These are phyloP conservation scores for Poecilus cupreus DNA, from an alignment of 2,888 invertebrate species.

Conservation along the genomic window DNA sequence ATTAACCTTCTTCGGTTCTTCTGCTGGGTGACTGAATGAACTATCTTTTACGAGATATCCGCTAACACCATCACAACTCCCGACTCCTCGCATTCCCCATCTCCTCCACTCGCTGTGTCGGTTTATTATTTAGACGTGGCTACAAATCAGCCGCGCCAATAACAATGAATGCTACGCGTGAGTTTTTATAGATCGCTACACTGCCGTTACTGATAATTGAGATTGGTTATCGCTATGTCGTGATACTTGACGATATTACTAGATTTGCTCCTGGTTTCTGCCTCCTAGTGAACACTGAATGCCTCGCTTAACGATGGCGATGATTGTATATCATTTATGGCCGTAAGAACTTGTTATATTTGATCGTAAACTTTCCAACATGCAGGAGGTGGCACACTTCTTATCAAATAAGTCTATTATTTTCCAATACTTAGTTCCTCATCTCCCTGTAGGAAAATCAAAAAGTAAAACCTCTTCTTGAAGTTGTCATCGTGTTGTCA, in stretches of 20 bases:
- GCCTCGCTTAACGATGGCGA: background rate
- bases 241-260: conserved; percentile 34
- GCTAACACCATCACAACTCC: background rate
- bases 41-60: conserved; percentile 49
- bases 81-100: background rate
- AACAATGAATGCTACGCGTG: conserved; percentile 40
- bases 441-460: too few relatives aligned
- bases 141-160: conserved; percentile 50
- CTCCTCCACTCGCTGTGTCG: background rate
- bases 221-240: conserved; percentile 44
- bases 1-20: conserved; percentile 47
- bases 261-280: background rate
- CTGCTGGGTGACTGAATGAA: conserved; percentile 36
- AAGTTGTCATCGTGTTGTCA: too few relatives aligned
- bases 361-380: conserved; percentile 8
- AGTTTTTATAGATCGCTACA: conserved; percentile 42
- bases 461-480: too few relatives aligned
- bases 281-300: background rate
- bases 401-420: background rate
- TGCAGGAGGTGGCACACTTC: background rate
- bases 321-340: conserved; percentile 28
- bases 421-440: background rate
- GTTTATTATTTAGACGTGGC: conserved; percentile 55
- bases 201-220: conserved; percentile 38
- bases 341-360: conserved; percentile 6